These are phyloP conservation scores for Rotaria socialis DNA, from an alignment of 2,888 invertebrate species.

Conservation along the genomic window DNA sequence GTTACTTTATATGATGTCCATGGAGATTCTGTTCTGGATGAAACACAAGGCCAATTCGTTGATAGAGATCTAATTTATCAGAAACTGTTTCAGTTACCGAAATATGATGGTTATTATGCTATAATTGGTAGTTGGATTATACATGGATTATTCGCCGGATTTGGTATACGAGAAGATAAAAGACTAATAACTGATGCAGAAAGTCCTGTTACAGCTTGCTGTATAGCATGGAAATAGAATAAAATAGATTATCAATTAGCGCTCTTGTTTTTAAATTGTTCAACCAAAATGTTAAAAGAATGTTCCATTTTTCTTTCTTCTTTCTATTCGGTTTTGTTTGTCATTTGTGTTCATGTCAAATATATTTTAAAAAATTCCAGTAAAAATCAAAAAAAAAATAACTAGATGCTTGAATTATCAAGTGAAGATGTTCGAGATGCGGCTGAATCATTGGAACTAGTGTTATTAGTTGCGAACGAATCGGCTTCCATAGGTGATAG, in stretches of 20 bases:
- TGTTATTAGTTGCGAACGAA: neutral
- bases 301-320: neutral
- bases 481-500: neutral
- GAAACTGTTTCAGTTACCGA: neutral
- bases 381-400: neutral
- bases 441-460: neutral
- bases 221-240: constrained; percentile 16
- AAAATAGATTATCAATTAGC: neutral
- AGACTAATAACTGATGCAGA: constrained; percentile 23
- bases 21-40: constrained; percentile 12
- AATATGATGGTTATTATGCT: constrained; percentile 33
- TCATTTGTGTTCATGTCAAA: neutral
- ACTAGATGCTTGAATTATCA: neutral
- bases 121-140: constrained; percentile 24
- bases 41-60: neutral
- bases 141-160: constrained; percentile 10
- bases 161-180: constrained; percentile 33
- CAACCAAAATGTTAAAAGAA: neutral
- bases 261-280: neutral
- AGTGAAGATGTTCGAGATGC: neutral
- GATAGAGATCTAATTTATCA: constrained; percentile 24
- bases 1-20: constrained; percentile 11
- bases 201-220: constrained; percentile 11
- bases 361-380: neutral
- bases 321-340: neutral